These are phyloP conservation scores for Balaeniceps rex DNA, from an alignment of 2,113 vertebrate genomes.

Conservation along the genomic window DNA sequence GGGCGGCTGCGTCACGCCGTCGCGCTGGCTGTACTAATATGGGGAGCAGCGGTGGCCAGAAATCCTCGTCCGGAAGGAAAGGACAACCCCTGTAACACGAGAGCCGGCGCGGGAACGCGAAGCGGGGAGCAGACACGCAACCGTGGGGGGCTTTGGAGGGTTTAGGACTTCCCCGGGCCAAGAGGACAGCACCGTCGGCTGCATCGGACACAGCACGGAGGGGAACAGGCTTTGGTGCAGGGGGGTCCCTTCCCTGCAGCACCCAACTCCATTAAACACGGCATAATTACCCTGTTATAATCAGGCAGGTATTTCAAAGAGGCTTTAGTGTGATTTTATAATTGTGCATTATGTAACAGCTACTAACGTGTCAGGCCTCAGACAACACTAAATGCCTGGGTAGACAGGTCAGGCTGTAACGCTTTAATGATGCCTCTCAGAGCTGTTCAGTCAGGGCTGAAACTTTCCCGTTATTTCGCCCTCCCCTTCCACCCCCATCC, in stretches of 20 bases:
- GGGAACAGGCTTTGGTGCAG: neutral
- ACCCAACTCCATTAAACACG: neutral
- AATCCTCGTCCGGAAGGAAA: neutral
- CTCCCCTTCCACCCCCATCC: neutral
- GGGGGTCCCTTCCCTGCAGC: neutral
- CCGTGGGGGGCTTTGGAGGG: neutral
- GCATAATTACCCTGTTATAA: neutral
- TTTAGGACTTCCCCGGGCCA: neutral
- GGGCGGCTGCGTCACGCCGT: neutral
- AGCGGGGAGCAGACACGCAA: neutral
- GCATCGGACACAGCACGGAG: neutral
- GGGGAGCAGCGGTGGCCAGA: slow-evolving; percentile 3
- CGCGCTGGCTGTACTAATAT: neutral
- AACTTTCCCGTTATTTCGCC: neutral
- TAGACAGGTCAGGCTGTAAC: neutral
- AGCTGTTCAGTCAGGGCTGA: neutral
- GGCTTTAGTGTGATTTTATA: slow-evolving; percentile 22
- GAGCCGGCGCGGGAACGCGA: neutral
- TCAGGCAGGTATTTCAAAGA: slow-evolving; percentile 44
- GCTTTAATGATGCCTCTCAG: neutral
- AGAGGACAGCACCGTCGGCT: neutral
- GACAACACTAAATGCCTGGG: neutral
- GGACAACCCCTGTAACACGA: slow-evolving; percentile 18
- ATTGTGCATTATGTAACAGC: slow-evolving; percentile 47
- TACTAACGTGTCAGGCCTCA: neutral